phyloP scores from a whole-genome alignment of 1,140 invertebrate species.

The Cataglyphis hispanica region DNA sequence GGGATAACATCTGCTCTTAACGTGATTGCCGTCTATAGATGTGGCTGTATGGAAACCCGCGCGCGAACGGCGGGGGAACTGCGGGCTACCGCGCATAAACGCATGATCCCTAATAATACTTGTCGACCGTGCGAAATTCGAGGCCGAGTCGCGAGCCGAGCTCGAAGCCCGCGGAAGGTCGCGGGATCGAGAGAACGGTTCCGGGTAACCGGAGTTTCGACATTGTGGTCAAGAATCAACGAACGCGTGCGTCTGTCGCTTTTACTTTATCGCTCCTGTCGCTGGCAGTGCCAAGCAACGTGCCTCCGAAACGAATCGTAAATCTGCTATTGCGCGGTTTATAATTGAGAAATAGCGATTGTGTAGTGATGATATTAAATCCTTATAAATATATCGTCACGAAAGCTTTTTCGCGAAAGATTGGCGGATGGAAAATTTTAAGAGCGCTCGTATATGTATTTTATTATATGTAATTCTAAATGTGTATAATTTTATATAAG shows the following conservation, averaged over 20 bases:
- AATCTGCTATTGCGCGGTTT: no score
- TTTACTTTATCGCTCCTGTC: background rate
- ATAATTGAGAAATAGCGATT: no score
- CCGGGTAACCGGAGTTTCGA: conserved; percentile 40
- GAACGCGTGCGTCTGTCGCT: conserved; percentile 7
- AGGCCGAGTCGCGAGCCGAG: conserved; percentile 42
- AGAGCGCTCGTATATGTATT: no score
- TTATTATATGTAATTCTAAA: no score
- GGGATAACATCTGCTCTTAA: conserved; percentile 85
- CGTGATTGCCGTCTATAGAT: conserved; percentile 85
- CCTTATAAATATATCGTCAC: no score
- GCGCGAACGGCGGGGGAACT: conserved; percentile 58
- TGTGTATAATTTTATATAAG: no score
- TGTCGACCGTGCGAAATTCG: conserved; percentile 60
- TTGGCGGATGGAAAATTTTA: no score
- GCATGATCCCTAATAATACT: conserved; percentile 67
- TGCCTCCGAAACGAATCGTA: no score
- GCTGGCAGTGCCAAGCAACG: no score
- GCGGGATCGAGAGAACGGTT: conserved; percentile 17
- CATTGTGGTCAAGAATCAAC: conserved; percentile 33
- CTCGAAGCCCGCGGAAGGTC: conserved; percentile 43
- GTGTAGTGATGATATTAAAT: no score
- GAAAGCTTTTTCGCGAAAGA: no score
- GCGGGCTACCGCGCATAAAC: conserved; percentile 77
- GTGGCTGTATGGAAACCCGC: conserved; percentile 80